Evolutionary conservation across 2,113 vertebrate genomes (phyloP).

Genomic region (Otus sunia): DNA sequence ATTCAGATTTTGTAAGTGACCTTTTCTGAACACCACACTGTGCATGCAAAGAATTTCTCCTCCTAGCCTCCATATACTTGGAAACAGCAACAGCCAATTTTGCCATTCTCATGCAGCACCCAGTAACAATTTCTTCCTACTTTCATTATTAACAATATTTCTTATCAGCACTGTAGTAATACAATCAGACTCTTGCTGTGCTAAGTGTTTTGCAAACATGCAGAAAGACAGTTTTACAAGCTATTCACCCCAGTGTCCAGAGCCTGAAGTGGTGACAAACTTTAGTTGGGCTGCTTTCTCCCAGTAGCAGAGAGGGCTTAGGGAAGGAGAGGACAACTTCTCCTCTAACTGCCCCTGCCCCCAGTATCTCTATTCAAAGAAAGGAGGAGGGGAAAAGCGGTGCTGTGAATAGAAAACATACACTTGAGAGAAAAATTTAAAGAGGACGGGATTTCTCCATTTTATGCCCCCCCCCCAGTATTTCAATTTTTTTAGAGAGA

Average conservation of each 20-base stretch:
- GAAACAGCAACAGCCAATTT: not conserved
- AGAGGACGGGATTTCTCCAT: not conserved
- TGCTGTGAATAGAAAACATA: not conserved
- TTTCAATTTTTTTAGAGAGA: not conserved
- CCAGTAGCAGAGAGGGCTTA: not conserved
- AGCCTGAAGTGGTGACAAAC: not conserved
- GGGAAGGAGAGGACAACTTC: not conserved
- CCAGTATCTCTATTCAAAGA: not conserved
- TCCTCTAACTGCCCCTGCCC: not conserved
- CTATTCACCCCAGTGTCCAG: not conserved
- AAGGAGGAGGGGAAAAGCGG: not conserved
- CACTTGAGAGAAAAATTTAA: not conserved
- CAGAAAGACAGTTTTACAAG: not conserved
- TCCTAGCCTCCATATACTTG: not conserved
- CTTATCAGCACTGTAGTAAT: not conserved
- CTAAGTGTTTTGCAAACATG: not conserved
- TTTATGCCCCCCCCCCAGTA: not conserved
- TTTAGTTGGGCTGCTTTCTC: not conserved
- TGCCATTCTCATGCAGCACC: not conserved
- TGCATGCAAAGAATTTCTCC: not conserved
- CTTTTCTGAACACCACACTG: not conserved
- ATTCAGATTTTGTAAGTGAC: not conserved
- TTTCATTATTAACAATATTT: slow-evolving; percentile 18
- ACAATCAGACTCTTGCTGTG: not conserved
- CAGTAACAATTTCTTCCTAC: not conserved